Conservation (phyloP, 2,113 vertebrate genomes). For the Coturnix japonica region DNA sequence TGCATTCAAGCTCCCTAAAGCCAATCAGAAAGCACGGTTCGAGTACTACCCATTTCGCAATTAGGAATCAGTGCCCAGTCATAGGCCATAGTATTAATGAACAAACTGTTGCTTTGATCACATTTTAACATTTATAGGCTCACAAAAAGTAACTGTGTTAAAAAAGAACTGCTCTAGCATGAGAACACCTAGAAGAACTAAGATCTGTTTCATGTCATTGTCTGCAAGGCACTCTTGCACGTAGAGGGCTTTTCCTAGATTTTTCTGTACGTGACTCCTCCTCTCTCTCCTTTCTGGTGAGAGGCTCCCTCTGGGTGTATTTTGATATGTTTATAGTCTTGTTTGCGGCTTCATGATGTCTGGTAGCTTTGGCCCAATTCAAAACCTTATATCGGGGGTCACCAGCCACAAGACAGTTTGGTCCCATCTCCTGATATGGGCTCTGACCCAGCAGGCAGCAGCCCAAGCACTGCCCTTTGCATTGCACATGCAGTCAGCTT, state of each 20-base stretch:
- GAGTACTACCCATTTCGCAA: constrained; percentile 75
- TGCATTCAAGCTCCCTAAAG: constrained; percentile 76
- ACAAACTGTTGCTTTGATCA: constrained; percentile 49
- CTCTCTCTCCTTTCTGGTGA: neutral
- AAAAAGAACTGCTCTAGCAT: constrained; percentile 34
- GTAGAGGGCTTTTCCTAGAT: neutral
- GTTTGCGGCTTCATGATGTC: neutral
- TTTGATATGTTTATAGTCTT: neutral
- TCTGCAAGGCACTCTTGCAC: neutral
- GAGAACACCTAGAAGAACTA: constrained; percentile 40
- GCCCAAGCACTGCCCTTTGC: neutral
- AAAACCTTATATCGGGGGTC: neutral
- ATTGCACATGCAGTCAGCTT: neutral
- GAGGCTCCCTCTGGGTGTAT: neutral
- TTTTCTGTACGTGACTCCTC: neutral
- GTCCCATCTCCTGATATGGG: accelerated
- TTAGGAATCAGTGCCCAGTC: constrained; percentile 67
- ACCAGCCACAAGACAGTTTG: accelerated
- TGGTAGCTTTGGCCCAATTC: neutral
- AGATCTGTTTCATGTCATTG: constrained; percentile 33
- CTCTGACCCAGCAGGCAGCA: neutral
- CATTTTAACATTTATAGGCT: constrained; percentile 44
- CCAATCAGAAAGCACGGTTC: constrained; percentile 70
- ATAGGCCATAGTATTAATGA: constrained; percentile 61
- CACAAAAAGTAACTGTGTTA: neutral